Conservation (phyloP, 2,888 invertebrate species). For the Lissonota sp. region DNA sequence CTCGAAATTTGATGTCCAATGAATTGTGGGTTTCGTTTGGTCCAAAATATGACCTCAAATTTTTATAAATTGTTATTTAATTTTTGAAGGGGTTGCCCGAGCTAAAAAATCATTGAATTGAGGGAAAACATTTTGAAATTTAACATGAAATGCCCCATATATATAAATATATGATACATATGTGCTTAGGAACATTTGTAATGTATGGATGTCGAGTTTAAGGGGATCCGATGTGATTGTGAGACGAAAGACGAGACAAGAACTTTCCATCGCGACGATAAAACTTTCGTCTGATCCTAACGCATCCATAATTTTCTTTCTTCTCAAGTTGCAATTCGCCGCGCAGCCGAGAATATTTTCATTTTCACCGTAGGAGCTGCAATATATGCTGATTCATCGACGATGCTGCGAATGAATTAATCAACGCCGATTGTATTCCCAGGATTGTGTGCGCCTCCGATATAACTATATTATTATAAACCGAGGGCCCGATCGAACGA, state of each 20-base stretch:
- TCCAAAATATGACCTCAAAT: too few species aligned
- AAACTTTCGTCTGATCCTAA: slow-evolving; percentile 34
- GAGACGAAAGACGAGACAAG: slow-evolving; percentile 42
- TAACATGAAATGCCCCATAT: neutral
- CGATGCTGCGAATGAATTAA: slow-evolving; percentile 50
- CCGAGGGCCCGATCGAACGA: neutral
- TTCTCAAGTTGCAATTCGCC: slow-evolving; percentile 23
- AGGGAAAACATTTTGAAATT: too few species aligned
- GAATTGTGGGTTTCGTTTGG: too few species aligned
- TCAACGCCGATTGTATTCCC: slow-evolving; percentile 47
- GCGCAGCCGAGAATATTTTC: slow-evolving; percentile 1
- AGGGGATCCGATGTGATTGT: slow-evolving; percentile 33
- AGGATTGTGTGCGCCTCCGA: neutral
- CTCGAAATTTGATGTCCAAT: too few species aligned
- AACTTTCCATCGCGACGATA: slow-evolving; percentile 49
- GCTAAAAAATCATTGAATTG: too few species aligned
- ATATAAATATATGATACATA: neutral
- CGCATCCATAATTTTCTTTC: slow-evolving; percentile 14
- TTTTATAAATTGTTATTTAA: too few species aligned
- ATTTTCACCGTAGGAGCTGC: slow-evolving; percentile 29
- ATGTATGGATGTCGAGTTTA: neutral
- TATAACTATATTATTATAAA: too few species aligned
- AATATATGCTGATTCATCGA: slow-evolving; percentile 55
- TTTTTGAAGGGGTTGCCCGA: too few species aligned
- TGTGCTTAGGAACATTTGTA: neutral